Conservation (phyloP, 2,797 vertebrate genomes). For the Erethizon dorsatum region DNA sequence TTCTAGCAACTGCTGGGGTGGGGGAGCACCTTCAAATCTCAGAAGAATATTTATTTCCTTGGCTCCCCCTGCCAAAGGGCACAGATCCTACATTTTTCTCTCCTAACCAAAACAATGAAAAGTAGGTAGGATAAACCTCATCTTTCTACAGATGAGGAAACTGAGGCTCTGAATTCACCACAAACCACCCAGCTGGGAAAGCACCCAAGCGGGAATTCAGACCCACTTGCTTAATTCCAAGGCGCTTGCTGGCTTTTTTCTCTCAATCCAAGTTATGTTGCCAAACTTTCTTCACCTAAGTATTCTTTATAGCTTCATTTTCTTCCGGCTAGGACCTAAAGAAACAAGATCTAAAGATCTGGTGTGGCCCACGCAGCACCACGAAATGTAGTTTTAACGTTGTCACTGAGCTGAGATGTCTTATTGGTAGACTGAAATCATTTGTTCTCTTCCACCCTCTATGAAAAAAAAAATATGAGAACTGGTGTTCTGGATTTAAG, state of each 20-base stretch:
- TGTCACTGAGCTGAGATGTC: background rate
- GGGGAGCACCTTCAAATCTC: background rate
- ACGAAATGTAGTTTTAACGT: background rate
- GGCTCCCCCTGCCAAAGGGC: background rate
- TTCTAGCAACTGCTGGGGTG: background rate
- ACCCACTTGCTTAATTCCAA: background rate
- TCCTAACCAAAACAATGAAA: background rate
- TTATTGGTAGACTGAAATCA: background rate
- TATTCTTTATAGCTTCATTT: background rate
- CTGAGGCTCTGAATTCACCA: background rate
- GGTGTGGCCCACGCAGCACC: background rate
- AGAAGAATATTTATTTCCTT: background rate
- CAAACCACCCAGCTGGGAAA: background rate
- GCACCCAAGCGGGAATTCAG: background rate
- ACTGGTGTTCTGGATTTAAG: background rate
- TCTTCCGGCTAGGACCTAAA: background rate
- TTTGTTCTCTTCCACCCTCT: background rate
- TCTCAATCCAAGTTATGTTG: conserved; percentile 7
- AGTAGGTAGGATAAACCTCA: background rate
- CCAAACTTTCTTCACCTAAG: background rate
- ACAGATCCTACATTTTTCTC: background rate
- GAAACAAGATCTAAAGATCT: background rate
- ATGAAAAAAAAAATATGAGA: background rate
- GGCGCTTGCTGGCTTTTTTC: background rate
- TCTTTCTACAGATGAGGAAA: background rate